phyloP scores from a whole-genome alignment of 2,888 invertebrate species.

The Nebria brevicollis region DNA sequence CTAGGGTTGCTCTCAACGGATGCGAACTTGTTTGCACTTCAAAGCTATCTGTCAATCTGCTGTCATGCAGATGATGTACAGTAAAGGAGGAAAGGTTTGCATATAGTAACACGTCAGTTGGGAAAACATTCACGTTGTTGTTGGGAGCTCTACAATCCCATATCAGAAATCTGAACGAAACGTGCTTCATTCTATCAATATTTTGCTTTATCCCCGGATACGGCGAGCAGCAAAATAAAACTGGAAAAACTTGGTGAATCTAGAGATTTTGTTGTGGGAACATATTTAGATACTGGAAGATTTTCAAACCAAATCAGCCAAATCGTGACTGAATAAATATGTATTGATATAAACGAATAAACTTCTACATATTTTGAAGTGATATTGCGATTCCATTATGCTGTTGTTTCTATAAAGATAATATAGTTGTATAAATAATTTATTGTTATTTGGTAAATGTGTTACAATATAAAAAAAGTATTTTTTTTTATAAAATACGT shows the following conservation, averaged over 20 bases:
- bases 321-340: background rate
- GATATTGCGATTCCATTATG: background rate
- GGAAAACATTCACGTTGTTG: background rate
- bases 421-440: no score
- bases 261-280: background rate
- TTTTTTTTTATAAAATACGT: no score
- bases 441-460: no score
- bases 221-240: background rate
- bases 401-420: no score
- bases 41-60: conserved; percentile 59
- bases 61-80: conserved; percentile 47
- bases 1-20: background rate
- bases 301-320: background rate
- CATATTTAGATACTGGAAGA: background rate
- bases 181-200: background rate
- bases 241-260: background rate
- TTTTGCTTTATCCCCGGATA: conserved; percentile 1
- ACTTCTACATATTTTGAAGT: background rate
- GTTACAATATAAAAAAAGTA: no score
- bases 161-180: background rate
- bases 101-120: background rate
- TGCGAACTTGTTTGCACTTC: conserved; percentile 58
- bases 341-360: background rate
- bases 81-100: conserved; percentile 27
- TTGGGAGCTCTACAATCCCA: background rate